A percentile compares a stretch with the other conserved stretches of the same genome.
phyloP scores from a whole-genome alignment of 2,888 invertebrate species.

The Noctua pronuba region DNA sequence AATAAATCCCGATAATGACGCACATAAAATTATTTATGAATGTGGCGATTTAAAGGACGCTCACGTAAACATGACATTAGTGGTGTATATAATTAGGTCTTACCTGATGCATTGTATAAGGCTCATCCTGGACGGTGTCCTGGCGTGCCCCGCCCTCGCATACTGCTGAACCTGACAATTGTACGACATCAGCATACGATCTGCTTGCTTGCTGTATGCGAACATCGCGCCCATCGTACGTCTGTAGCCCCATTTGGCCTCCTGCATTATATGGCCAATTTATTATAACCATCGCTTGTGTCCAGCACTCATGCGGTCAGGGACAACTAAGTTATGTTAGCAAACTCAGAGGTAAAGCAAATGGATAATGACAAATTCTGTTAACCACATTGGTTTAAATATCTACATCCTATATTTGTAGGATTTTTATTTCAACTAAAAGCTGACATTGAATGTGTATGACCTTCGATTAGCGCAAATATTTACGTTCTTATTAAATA shows the following conservation, averaged over 20 bases:
- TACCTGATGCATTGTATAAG: conserved; percentile 95
- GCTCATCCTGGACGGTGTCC: conserved; percentile 90
- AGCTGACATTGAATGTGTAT: conserved; percentile 56
- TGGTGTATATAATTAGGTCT: conserved; percentile 63
- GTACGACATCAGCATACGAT: conserved; percentile 90
- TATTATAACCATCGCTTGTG: conserved; percentile 77
- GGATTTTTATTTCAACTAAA: conserved; percentile 41
- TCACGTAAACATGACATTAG: conserved; percentile 8
- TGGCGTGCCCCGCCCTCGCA: conserved; percentile 86
- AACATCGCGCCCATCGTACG: conserved; percentile 90
- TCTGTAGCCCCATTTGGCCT: conserved; percentile 90
- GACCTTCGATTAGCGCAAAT: conserved; percentile 39
- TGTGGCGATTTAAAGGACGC: background rate
- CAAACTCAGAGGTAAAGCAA: conserved; percentile 33
- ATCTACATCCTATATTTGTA: conserved; percentile 10
- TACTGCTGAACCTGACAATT: conserved; percentile 89
- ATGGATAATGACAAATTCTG: conserved; percentile 23
- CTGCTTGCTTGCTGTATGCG: conserved; percentile 89
- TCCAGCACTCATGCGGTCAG: conserved; percentile 66
- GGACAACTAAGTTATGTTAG: conserved; percentile 41
- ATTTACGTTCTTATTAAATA: conserved; percentile 27
- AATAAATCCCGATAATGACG: conserved; percentile 42
- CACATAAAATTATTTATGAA: conserved; percentile 16
- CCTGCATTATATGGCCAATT: conserved; percentile 84
- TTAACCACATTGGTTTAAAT: conserved; percentile 32